Evolutionary conservation across 2,888 invertebrate genomes (phyloP).

Genomic region (Aspidiotus destructor): DNA sequence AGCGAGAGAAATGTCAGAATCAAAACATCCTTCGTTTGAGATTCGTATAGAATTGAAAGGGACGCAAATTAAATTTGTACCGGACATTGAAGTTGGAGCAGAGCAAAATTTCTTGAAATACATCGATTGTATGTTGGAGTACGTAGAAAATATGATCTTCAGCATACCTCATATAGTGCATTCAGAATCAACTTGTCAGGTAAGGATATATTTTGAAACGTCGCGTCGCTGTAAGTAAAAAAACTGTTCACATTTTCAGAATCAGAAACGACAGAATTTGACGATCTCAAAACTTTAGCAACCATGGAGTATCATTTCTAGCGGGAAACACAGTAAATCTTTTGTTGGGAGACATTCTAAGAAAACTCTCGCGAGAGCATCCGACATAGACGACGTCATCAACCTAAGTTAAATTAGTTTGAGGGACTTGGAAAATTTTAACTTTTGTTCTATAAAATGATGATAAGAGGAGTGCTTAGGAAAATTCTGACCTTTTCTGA

Average conservation of each 20-base stretch:
- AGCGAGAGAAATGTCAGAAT: slow-evolving; percentile 51
- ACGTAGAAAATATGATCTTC: slow-evolving; percentile 61
- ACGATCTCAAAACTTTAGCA: no score
- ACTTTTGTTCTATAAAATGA: no score
- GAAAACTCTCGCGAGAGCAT: no score
- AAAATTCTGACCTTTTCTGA: no score
- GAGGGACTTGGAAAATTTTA: no score
- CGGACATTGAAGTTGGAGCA: slow-evolving; percentile 59
- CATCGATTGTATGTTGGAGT: slow-evolving; percentile 65
- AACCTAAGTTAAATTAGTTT: no score
- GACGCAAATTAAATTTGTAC: slow-evolving; percentile 62
- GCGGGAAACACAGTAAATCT: not conserved
- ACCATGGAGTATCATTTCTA: not conserved
- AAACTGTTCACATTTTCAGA: no score
- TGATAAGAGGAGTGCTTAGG: no score
- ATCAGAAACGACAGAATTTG: no score
- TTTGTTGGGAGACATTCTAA: not conserved
- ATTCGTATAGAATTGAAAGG: slow-evolving; percentile 62
- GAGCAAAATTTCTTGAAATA: slow-evolving; percentile 58
- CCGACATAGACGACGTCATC: no score
- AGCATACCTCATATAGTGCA: slow-evolving; percentile 47
- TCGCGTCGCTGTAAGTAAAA: not conserved
- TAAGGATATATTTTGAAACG: slow-evolving; percentile 23
- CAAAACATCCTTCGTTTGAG: slow-evolving; percentile 63
- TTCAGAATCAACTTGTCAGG: slow-evolving; percentile 36